Percentiles rank a stretch among this genome's conserved stretches.
phyloP scores from a whole-genome alignment of 2,113 vertebrate genomes.

The Notothenia coriiceps region DNA sequence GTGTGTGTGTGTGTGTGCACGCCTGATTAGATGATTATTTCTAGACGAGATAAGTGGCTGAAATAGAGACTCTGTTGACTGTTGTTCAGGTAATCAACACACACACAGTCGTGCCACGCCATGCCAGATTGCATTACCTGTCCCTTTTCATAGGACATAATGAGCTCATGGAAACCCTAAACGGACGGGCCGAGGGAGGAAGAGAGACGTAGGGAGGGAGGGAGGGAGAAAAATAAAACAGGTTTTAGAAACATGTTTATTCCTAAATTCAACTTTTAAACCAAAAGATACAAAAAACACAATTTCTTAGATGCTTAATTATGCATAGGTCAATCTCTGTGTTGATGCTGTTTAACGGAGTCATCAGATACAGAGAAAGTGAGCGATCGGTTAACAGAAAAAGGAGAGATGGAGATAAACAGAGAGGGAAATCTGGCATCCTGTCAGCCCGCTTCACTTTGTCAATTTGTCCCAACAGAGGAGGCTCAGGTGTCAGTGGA shows the following conservation, averaged over 20 bases:
- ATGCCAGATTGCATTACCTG: slow-evolving; percentile 93
- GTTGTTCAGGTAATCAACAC: slow-evolving; percentile 90
- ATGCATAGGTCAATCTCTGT: not conserved
- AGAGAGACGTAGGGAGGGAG: not conserved
- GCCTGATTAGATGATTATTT: slow-evolving; percentile 91
- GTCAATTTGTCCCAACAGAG: slow-evolving; percentile 87
- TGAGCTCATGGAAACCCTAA: slow-evolving; percentile 94
- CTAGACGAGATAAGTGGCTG: slow-evolving; percentile 89
- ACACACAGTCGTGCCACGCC: slow-evolving; percentile 65
- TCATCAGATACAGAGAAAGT: slow-evolving; percentile 21
- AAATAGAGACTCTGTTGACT: slow-evolving; percentile 88
- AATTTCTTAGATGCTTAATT: not conserved
- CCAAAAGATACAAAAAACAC: too few species aligned
- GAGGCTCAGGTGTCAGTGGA: slow-evolving; percentile 86
- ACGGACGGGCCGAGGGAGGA: slow-evolving; percentile 79
- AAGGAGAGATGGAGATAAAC: slow-evolving; percentile 38
- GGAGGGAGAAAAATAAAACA: not conserved
- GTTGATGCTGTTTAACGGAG: not conserved
- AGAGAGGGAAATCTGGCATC: slow-evolving; percentile 76
- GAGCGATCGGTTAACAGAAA: slow-evolving; percentile 17
- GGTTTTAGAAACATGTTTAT: not conserved
- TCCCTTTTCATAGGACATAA: slow-evolving; percentile 93
- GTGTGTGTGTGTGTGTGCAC: not conserved
- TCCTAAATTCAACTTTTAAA: not conserved
- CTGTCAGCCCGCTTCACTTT: slow-evolving; percentile 92